Evolutionary conservation across 2,797 vertebrate genomes (phyloP).

Genomic region (Falco naumanni): DNA sequence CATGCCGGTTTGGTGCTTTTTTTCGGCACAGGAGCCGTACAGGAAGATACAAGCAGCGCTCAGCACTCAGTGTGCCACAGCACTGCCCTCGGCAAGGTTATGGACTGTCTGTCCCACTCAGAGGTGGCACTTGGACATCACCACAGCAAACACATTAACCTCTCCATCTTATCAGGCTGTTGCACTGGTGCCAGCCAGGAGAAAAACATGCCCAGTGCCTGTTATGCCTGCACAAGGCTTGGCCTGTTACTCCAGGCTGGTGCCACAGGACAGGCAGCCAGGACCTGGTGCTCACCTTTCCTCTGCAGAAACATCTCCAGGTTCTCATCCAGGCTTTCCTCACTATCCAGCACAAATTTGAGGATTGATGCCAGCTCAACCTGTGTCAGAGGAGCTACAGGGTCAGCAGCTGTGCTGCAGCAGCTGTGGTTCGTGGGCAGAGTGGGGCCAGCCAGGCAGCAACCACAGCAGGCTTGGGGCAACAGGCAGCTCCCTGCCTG

Average conservation of each 20-base stretch:
- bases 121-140: background rate
- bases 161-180: accelerated
- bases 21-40: background rate
- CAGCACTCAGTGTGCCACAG: background rate
- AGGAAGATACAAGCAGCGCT: background rate
- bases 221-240: background rate
- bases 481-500: background rate
- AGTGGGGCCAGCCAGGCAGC: background rate
- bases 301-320: constrained; percentile 83
- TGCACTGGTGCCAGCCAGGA: background rate
- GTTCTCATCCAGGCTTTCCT: constrained; percentile 81
- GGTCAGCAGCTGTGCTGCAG: background rate
- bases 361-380: constrained; percentile 84
- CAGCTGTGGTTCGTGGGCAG: background rate
- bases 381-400: constrained; percentile 58
- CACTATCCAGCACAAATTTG: constrained; percentile 86
- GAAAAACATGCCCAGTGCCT: accelerated
- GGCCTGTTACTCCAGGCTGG: too few species aligned
- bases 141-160: background rate
- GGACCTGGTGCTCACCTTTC: constrained; percentile 76
- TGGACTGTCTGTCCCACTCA: background rate
- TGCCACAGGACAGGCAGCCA: background rate
- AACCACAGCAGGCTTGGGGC: accelerated
- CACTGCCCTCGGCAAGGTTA: background rate
- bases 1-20: accelerated